Base-by-base conservation (phyloP, 1,140 invertebrate species). In the Monochamus saltuarius region DNA sequence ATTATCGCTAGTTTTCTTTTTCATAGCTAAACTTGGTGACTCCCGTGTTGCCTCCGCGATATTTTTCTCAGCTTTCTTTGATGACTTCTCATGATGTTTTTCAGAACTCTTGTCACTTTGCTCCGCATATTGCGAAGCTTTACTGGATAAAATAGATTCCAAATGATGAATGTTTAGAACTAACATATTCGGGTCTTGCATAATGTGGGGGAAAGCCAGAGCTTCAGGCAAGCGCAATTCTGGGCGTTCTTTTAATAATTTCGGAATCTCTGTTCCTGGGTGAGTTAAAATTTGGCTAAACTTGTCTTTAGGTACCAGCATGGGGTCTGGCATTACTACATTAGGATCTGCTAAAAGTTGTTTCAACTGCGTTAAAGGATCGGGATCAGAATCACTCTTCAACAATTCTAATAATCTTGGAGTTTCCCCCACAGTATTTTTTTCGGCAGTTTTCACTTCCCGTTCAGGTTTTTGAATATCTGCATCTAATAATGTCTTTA, bases 151-250 rank as follows among this genome's bases (percentile, higher is more conserved):
- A 16, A 91, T 85, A n/a, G 83, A 83, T 75, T 90, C 88, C 16
- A 92, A 74, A 77, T 90, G 88, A 2, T 85, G 81, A 66, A 91
- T 77, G 19, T 88, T 89, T 63, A 92, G 86, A 1, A 91, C 89
- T 6, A 91, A 73, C 54, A 92, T 84, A 72, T 92, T 88, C 4
- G 88, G 88, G 76, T 91, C 89, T 68, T 86, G 83, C 17, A 90
- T 73, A 1, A 90, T 77, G 63, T 87, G 83, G 0, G 88, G 87
- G 65, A 83, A 88, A 13, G 85, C 83, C 40, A 89, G 81, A 0
- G 85, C 86, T 71, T 90, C 85, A 0, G 88, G 87, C 53, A 90
- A 69, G 57, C 87, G 78, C 16, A 90, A 73, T 76, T 90, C 88
- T 0, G 88, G 88, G 45, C 87, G 77, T 36, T 84, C 82, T 43